phyloP scores from a whole-genome alignment of 2,888 invertebrate species.

The Desoria tigrina region DNA sequence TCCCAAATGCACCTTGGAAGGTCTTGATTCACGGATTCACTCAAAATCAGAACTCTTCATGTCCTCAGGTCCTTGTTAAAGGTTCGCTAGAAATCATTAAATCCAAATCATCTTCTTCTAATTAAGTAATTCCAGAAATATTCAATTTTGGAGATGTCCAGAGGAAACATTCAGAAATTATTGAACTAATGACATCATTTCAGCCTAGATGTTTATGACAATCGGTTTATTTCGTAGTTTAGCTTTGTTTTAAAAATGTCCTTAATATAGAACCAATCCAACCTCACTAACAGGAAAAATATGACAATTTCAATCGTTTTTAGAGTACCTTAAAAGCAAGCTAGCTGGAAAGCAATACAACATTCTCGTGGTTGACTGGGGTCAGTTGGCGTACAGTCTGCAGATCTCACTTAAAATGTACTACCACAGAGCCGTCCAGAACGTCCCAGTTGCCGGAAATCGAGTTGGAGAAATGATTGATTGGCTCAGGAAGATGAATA shows the following conservation, averaged over 20 bases:
- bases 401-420: background rate
- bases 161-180: too few species aligned
- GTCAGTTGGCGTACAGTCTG: background rate
- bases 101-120: too few species aligned
- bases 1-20: background rate
- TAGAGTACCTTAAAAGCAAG: background rate
- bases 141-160: too few species aligned
- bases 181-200: too few species aligned
- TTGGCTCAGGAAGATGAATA: background rate
- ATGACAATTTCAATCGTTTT: too few species aligned
- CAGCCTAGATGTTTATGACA: too few species aligned
- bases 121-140: too few species aligned
- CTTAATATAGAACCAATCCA: too few species aligned
- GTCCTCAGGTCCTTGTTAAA: background rate
- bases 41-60: conserved; percentile 10
- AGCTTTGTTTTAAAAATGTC: too few species aligned
- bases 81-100: too few species aligned
- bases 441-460: conserved; percentile 4
- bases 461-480: conserved; percentile 8
- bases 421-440: background rate
- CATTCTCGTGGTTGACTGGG: conserved; percentile 12
- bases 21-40: conserved; percentile 16
- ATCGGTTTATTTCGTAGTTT: too few species aligned
- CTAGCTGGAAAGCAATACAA: background rate
- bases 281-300: too few species aligned